These are phyloP conservation scores for Darevskia mixta DNA, from an alignment of 2,797 vertebrate genomes.

Conservation along the genomic window DNA sequence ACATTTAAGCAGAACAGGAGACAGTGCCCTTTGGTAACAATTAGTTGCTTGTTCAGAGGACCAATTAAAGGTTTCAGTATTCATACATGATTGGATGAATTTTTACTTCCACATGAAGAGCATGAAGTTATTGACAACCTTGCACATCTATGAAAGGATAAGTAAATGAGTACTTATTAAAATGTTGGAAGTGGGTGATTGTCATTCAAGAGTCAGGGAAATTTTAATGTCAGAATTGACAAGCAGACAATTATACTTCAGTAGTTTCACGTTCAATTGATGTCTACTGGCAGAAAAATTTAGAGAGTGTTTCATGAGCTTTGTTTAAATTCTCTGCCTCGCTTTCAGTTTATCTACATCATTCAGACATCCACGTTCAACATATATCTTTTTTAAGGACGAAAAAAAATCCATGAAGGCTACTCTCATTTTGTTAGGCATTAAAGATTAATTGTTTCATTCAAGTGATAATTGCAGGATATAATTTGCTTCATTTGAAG, in stretches of 20 bases:
- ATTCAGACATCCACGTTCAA: conserved; percentile 11
- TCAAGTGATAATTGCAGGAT: conserved; percentile 27
- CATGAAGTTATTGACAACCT: conserved; percentile 68
- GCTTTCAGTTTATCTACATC: conserved; percentile 25
- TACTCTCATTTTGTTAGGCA: conserved; percentile 40
- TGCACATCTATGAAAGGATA: conserved; percentile 55
- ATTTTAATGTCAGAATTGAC: conserved; percentile 71
- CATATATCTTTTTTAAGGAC: neutral
- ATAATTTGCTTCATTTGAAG: conserved; percentile 48
- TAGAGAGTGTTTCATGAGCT: conserved; percentile 41
- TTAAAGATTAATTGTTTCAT: conserved; percentile 54
- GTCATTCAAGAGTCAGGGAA: conserved; percentile 69
- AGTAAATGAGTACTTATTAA: conserved; percentile 77
- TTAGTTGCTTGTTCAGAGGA: conserved; percentile 35
- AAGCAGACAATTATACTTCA: conserved; percentile 68
- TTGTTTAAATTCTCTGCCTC: conserved; percentile 48
- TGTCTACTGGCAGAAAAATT: conserved; percentile 65
- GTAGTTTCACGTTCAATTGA: conserved; percentile 61
- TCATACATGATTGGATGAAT: conserved; percentile 54
- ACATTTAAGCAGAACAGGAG: conserved; percentile 6
- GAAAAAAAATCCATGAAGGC: conserved; percentile 17
- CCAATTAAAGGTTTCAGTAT: conserved; percentile 41
- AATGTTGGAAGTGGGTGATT: conserved; percentile 73
- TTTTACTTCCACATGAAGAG: conserved; percentile 60
- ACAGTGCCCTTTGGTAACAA: conserved; percentile 34